phyloP scores from a whole-genome alignment of 2,888 invertebrate genomes.

The Macaria liturata region DNA sequence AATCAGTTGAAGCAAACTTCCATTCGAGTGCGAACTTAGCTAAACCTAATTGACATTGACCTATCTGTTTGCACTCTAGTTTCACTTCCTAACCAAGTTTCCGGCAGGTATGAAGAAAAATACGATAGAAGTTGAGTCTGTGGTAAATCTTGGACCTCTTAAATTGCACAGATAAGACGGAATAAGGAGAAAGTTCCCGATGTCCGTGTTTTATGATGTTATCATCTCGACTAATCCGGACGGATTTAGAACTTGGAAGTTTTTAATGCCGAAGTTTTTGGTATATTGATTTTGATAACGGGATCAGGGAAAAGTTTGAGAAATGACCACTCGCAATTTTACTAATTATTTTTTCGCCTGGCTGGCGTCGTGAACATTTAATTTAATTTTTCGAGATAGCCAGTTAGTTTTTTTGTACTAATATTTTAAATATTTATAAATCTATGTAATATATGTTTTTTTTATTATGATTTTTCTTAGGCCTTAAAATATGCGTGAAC shows the following conservation, averaged over 20 bases:
- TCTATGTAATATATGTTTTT: too few species aligned
- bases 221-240: slow-evolving; percentile 25
- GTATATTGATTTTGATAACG: slow-evolving; percentile 25
- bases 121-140: slow-evolving; percentile 15
- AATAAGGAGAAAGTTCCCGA: slow-evolving; percentile 12
- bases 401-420: too few species aligned
- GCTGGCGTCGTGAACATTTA: too few species aligned
- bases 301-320: slow-evolving; percentile 1
- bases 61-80: slow-evolving; percentile 7
- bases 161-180: slow-evolving; percentile 29
- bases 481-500: too few species aligned
- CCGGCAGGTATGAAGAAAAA: slow-evolving; percentile 22
- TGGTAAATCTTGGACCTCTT: slow-evolving; percentile 17
- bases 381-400: too few species aligned
- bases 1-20: too few species aligned
- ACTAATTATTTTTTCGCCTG: not conserved
- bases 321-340: not conserved
- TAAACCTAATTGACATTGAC: slow-evolving; percentile 10
- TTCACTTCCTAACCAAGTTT: slow-evolving; percentile 9
- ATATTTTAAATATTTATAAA: too few species aligned
- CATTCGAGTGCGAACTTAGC: not conserved
- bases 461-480: too few species aligned
- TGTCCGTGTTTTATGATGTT: slow-evolving; percentile 27
- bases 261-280: slow-evolving; percentile 26
- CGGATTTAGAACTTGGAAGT: slow-evolving; percentile 21